These are phyloP conservation scores for Ylistrum balloti DNA, from an alignment of 1,140 invertebrate genomes.

Conservation along the genomic window DNA sequence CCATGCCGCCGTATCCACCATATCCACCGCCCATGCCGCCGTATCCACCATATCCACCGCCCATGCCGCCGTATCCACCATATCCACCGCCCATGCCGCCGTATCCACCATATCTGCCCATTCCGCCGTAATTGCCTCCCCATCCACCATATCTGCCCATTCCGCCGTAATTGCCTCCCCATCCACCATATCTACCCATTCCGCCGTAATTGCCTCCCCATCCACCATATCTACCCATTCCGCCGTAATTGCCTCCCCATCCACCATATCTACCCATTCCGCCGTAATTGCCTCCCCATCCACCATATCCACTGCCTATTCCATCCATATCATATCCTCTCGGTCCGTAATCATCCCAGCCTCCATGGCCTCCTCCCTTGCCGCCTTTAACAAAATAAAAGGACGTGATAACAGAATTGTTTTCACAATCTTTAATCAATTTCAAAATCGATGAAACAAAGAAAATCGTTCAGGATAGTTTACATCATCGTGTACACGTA, in stretches of 20 bases:
- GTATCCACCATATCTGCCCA: neutral
- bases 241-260: neutral
- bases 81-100: neutral
- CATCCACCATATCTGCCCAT: neutral
- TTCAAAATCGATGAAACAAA: too few relatives aligned
- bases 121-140: neutral
- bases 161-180: neutral
- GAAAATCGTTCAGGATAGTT: too few relatives aligned
- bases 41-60: neutral
- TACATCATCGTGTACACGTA: too few relatives aligned
- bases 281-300: neutral
- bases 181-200: neutral
- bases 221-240: neutral
- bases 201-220: neutral
- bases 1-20: neutral
- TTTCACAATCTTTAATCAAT: too few relatives aligned
- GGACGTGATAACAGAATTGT: too few relatives aligned
- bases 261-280: neutral
- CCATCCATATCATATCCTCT: too few relatives aligned
- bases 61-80: conserved; percentile 20
- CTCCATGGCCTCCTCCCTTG: neutral
- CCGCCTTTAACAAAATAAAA: neutral
- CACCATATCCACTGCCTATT: neutral
- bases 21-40: neutral
- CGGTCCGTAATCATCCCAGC: too few relatives aligned